Base-by-base conservation (phyloP, 2,888 invertebrate genomes). In the Nemotelus pantherinus region DNA sequence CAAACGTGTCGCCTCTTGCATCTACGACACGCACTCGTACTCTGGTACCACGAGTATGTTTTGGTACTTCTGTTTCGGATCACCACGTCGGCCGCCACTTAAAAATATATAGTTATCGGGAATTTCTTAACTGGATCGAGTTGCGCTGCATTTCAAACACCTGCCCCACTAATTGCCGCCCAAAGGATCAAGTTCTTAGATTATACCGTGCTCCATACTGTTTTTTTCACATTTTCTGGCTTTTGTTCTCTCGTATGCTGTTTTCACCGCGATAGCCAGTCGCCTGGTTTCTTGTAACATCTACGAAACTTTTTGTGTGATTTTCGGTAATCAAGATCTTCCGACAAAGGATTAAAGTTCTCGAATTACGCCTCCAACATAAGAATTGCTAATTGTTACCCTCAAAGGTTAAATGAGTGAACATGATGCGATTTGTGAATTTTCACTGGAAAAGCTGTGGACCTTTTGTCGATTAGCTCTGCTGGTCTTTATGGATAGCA, bases 321-420 rank as follows among this genome's bases (percentile, higher is more conserved):
- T 74, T 60, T 74, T 55, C 10, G 74, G 57, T 74, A 74, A 74
- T 74, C 63, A 74, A 74, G 74, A 74, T 60, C 74, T 74, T 60
- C 74, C 74, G 60, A 74, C 74, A 74, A 74, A 74, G 74, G 60
- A 60, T 60, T 74, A 50, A 60, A 47, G 60, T 74, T 74, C 74
- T 74, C 74, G 63, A 74, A 74, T 74, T 74, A 74, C 74, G 74
- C 74, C 60, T 63, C 63, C 74, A 72, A 58, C 58, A 58, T 72
- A 72, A 57, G 58, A 72, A 72, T 58, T 58, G 72, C 58, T 72
- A 72, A 72, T 72, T 58, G 57, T 72, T 58, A 72, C 58, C 72
- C 55, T 9, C 45, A 44, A 44, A 58, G 58, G 57, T 58, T 58
- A 45, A n/a, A 58, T 58, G 58, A 43, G 72, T 72, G 72, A 58